Evolutionary conservation across 1,140 invertebrate species (phyloP), one percentile per base, ranked within the genome.

Genomic region (Panagrolaimus sp.): DNA sequence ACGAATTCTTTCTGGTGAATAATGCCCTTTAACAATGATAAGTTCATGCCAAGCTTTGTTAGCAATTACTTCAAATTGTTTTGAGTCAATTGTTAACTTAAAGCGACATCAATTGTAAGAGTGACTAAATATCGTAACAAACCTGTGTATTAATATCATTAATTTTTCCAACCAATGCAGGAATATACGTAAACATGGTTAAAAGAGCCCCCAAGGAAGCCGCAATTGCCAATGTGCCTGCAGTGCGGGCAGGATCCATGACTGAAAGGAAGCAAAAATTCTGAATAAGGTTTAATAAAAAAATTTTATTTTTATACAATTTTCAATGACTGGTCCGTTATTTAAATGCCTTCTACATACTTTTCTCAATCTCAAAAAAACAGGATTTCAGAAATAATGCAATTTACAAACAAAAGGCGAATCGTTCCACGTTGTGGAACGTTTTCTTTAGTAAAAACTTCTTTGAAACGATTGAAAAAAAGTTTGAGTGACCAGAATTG

Each of bases 131-230:
- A 68, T 52, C 1, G 9, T 12, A 1, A 58, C 71, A 17, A 28
- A 78, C 76, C 70, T 82, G 71, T 15, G 80, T 71, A 64, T 80
- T 80, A 48, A 81, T 81, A 47, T 65, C 65, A 21, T 73, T 65
- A 48, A 81, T 82, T 63, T 82, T 81, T 12, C 72, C 55, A 38
- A 81, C 70, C 24, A 81, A 58, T 8, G 73, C 45, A 17, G 79
- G 79, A 8, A 81, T 69, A 52, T 80, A 81, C 38, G 78, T 24
- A 32, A 80, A 76, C 26, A 73, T 55, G 21, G 77, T 47, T n/a
- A 72, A 44, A 46, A 81, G 47, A 5, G 79, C 75, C 8, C 14
- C 52, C 8, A 83, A 32, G 6, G 76, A 82, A 63, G 68, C 69
- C 2, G 28, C 71, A 28, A 82, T 70, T 5, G 79, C 80, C 12